Evolutionary conservation across 2,797 vertebrate species (phyloP).

Genomic region (Mus spretus): DNA sequence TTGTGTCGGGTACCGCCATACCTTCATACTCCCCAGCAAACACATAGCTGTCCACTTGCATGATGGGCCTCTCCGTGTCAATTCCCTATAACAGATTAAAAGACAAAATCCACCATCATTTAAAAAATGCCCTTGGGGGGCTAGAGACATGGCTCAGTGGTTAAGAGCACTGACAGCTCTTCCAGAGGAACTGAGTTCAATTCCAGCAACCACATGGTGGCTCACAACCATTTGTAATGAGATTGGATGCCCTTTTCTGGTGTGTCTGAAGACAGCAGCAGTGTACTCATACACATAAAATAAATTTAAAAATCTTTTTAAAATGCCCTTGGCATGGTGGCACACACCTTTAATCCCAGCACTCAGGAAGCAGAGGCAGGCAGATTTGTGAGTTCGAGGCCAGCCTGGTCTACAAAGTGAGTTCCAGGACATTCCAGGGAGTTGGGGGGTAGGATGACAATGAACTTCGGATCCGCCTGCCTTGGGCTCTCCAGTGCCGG

Average conservation of each 20-base stretch:
- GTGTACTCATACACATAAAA: too few relatives aligned
- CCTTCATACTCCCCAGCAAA: slow-evolving; percentile 98
- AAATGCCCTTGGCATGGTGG: not conserved
- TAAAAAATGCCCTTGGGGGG: not conserved
- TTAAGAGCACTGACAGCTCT: not conserved
- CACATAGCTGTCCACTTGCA: slow-evolving; percentile 96
- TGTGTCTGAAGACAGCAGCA: too few relatives aligned
- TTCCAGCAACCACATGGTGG: too few relatives aligned
- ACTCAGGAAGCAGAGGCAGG: too few relatives aligned
- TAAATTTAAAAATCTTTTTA: too few relatives aligned
- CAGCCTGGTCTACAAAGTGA: too few relatives aligned
- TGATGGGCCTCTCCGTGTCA: slow-evolving; percentile 95
- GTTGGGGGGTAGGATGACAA: not conserved
- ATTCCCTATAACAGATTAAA: slow-evolving; percentile 91
- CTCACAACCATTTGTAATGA: too few relatives aligned
- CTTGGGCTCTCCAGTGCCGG: not conserved
- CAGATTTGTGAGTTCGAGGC: too few relatives aligned
- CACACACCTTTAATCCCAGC: too few relatives aligned
- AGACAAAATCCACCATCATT: not conserved
- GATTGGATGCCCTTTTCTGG: too few relatives aligned
- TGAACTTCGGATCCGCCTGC: not conserved
- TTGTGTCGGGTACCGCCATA: slow-evolving; percentile 81
- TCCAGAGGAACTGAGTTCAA: too few relatives aligned
- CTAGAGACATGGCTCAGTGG: not conserved
- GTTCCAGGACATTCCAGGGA: too few relatives aligned